phyloP scores from a whole-genome alignment of 1,140 invertebrate genomes.

The Anagrus nilaparvatae region DNA sequence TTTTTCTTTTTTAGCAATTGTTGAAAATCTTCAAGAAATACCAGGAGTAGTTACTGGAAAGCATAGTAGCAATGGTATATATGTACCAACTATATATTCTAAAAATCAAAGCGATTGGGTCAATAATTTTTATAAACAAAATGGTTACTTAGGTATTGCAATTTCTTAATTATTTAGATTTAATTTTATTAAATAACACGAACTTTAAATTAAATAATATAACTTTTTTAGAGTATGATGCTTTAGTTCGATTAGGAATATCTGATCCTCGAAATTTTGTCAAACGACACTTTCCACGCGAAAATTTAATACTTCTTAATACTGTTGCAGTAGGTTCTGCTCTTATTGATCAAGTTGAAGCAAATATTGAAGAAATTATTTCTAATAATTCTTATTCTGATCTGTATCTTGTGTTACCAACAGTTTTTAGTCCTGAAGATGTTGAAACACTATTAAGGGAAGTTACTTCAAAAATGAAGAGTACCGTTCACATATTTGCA shows the following conservation, averaged over 20 bases:
- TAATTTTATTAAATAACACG: conserved; percentile 2
- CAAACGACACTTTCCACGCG: conserved; percentile 63
- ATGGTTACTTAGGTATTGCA: conserved; percentile 84
- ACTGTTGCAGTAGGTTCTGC: conserved; percentile 66
- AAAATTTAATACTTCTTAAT: conserved; percentile 62
- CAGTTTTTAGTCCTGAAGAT: conserved; percentile 67
- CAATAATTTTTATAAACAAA: conserved; percentile 84
- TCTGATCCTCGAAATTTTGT: conserved; percentile 75
- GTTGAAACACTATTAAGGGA: conserved; percentile 59
- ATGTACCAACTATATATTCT: conserved; percentile 82
- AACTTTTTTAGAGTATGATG: conserved; percentile 70
- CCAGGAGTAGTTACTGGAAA: conserved; percentile 72
- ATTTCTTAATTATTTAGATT: conserved; percentile 15
- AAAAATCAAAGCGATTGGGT: conserved; percentile 84
- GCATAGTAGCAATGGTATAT: conserved; percentile 61
- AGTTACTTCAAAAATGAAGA: conserved; percentile 45
- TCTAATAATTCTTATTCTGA: conserved; percentile 67
- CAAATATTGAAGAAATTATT: conserved; percentile 76
- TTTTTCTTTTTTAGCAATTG: conserved; percentile 41
- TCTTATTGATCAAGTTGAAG: conserved; percentile 69
- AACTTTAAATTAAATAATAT: neutral
- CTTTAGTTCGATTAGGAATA: conserved; percentile 77
- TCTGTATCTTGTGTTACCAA: conserved; percentile 66
- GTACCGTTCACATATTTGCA: conserved; percentile 29
- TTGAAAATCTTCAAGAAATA: conserved; percentile 57